Evolutionary conservation across 2,888 invertebrate genomes (phyloP).

Genomic region (Amiota minor): DNA sequence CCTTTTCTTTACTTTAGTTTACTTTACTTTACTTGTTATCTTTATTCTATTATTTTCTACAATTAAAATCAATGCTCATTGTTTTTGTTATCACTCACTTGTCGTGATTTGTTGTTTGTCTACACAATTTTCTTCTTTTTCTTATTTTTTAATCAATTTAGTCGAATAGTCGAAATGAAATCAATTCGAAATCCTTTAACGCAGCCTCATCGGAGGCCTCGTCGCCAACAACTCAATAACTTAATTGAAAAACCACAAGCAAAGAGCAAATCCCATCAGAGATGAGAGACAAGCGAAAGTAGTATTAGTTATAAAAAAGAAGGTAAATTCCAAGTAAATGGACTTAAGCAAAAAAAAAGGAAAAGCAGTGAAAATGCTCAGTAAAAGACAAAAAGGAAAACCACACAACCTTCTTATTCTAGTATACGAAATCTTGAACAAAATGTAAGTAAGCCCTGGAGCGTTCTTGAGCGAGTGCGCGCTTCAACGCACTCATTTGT

Average conservation of each 20-base stretch:
- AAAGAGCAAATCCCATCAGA: conserved; percentile 38
- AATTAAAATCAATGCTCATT: conserved; percentile 48
- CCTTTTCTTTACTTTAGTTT: conserved; percentile 31
- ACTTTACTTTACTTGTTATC: conserved; percentile 6
- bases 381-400: conserved; percentile 21
- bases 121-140: neutral
- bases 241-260: conserved; percentile 54
- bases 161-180: conserved; percentile 14
- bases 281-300: conserved; percentile 19
- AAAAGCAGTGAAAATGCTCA: conserved; percentile 25
- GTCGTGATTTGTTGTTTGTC: conserved; percentile 8
- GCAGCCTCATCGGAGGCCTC: conserved; percentile 24
- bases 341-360: conserved; percentile 1
- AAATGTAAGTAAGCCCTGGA: conserved; percentile 11
- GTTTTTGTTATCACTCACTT: conserved; percentile 1
- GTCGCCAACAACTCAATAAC: conserved; percentile 44
- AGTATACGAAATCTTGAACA: conserved; percentile 1
- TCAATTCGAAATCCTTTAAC: conserved; percentile 43
- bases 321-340: neutral
- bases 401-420: neutral
- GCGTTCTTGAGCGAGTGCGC: conserved; percentile 1
- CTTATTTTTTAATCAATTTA: neutral
- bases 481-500: conserved; percentile 24
- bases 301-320: conserved; percentile 25
- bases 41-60: conserved; percentile 35